Conservation (phyloP, 2,888 invertebrate species). For the Phania funesta region DNA sequence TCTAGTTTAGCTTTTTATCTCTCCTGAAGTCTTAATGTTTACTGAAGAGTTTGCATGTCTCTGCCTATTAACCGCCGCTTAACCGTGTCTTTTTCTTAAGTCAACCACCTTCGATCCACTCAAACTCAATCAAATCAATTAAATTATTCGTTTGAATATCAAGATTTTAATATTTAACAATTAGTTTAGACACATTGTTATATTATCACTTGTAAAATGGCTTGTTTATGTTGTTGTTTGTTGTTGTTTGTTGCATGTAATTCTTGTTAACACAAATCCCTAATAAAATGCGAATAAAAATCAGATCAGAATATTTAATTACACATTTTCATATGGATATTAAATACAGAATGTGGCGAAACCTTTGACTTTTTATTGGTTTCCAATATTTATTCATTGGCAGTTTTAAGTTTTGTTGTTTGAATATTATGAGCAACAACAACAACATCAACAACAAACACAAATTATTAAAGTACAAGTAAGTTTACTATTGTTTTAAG, state of each 20-base stretch:
- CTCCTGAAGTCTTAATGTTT: too few relatives aligned
- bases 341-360: slow-evolving; percentile 17
- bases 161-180: slow-evolving; percentile 58
- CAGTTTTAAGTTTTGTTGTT: slow-evolving; percentile 14
- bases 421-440: neutral
- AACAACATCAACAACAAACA: neutral
- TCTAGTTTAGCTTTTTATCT: too few relatives aligned
- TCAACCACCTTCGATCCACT: slow-evolving; percentile 24
- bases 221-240: slow-evolving; percentile 17
- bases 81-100: neutral
- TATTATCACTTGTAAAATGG: slow-evolving; percentile 47
- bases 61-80: neutral
- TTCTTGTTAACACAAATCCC: slow-evolving; percentile 29
- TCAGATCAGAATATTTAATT: slow-evolving; percentile 5
- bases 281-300: slow-evolving; percentile 22
- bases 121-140: slow-evolving; percentile 47
- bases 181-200: slow-evolving; percentile 58
- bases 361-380: slow-evolving; percentile 56
- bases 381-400: slow-evolving; percentile 31
- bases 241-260: slow-evolving; percentile 4
- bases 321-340: neutral
- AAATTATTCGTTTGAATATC: slow-evolving; percentile 55
- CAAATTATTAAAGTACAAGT: slow-evolving; percentile 35
- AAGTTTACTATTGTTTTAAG: slow-evolving; percentile 7
- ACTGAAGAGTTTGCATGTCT: neutral